Evolutionary conservation across 2,888 invertebrate species (phyloP).

Genomic region (Eristalinus aeneus): DNA sequence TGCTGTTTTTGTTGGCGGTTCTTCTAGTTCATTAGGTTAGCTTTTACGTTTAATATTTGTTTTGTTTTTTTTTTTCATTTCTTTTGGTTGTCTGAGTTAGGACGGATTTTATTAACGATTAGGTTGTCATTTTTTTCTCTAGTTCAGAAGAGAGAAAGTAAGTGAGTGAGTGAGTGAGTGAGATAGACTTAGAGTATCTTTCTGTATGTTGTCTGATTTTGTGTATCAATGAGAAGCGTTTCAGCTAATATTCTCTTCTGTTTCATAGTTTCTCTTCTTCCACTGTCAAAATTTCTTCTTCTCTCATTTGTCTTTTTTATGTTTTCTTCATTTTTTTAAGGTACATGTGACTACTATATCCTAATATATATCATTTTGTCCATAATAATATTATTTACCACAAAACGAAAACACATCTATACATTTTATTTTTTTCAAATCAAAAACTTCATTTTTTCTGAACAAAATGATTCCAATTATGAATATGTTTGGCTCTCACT

Average conservation of each 20-base stretch:
- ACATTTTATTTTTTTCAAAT: conserved; percentile 10
- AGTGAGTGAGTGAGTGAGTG: neutral
- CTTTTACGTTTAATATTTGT: neutral
- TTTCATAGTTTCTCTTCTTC: conserved; percentile 8
- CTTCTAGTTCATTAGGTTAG: neutral
- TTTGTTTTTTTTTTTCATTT: neutral
- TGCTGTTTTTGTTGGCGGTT: too few species aligned
- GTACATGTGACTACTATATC: conserved; percentile 71
- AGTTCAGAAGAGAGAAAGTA: neutral
- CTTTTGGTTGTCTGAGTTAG: conserved; percentile 40
- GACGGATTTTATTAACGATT: conserved; percentile 69
- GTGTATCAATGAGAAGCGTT: conserved; percentile 57
- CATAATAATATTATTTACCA: conserved; percentile 41
- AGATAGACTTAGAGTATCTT: neutral
- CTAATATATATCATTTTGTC: conserved; percentile 67
- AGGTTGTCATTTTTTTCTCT: conserved; percentile 43
- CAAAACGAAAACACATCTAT: conserved; percentile 42
- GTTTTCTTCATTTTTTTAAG: conserved; percentile 60
- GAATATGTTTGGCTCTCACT: conserved; percentile 30
- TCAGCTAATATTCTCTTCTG: conserved; percentile 22
- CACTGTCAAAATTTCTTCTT: conserved; percentile 44
- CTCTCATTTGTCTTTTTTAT: conserved; percentile 40
- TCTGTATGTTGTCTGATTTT: neutral
- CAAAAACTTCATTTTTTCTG: neutral
- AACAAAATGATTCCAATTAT: conserved; percentile 28